Evolutionary conservation across 2,113 vertebrate species (phyloP), one percentile per base, ranked within the genome.

Genomic region (Myotis davidii): DNA sequence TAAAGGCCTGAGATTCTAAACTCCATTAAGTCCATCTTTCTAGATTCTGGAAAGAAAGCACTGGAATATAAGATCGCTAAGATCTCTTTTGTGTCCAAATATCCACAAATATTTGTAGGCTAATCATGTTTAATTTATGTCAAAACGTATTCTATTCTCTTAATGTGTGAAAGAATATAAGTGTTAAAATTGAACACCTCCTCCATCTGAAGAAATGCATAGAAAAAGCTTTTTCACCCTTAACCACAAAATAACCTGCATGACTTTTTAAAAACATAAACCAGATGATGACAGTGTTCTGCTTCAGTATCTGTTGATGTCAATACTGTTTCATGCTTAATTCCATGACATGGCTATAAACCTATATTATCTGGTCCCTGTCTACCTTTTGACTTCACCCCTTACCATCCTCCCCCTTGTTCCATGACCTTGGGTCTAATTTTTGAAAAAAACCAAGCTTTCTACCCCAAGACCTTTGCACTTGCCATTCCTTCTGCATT

Each of bases 241-340:
- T 88, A 91, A 50, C 70, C 64, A 74, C 86, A 95, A 95, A 89
- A 84, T 59, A 96, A 65, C 21, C 69, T 88, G 48, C 18, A 39
- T 29, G 32, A 32, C 12, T 67, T 74, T 93, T 64, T 70, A 48
- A 96, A 92, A 85, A 39, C 14, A 72, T 11, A 69, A 88, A 59
- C 54, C 37, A 86, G 54, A 69, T 45, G 25, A 56, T 20, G 2
- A 54, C 76, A 37, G n/a, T 52, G 48, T 10, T 88, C 73, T 69
- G 21, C 34, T 85, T 23, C 86, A 52, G 67, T n/a, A 64, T 2
- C 37, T 34, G 39, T 42, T 82, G 32, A 90, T 34, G 29, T 70
- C 59, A 90, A 52, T 50, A n/a, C 74, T 18, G 14, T 42, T 81
- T 93, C 67, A 85, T 12, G 34, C 6, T 27, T 61, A 95, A 52